These are phyloP conservation scores for Nomada hirtipes DNA, from an alignment of 2,888 invertebrate genomes.

Conservation along the genomic window DNA sequence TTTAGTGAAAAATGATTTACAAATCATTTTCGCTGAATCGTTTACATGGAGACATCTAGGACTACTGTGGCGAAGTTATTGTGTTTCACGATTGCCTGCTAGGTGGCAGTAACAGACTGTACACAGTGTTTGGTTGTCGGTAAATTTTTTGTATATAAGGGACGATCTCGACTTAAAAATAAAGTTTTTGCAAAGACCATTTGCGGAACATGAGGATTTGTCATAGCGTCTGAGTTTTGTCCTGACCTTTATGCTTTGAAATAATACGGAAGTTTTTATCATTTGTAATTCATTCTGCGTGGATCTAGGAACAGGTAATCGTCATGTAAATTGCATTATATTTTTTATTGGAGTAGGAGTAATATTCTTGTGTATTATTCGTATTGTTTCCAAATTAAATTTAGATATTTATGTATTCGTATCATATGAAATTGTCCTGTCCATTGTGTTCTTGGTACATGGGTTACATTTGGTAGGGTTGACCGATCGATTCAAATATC, in stretches of 20 bases:
- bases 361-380: not conserved
- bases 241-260: not conserved
- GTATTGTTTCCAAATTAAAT: not conserved
- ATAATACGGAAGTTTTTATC: not conserved
- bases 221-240: not conserved
- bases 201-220: not conserved
- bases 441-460: not conserved
- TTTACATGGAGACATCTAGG: conserved; percentile 7
- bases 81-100: not conserved
- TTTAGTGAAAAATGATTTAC: conserved; percentile 4
- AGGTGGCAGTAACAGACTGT: conserved; percentile 1
- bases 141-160: conserved; percentile 31
- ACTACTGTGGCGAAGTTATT: not conserved
- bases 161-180: not conserved
- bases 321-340: not conserved
- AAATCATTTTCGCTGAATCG: not conserved
- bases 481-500: not conserved
- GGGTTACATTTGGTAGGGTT: not conserved
- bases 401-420: not conserved
- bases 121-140: conserved; percentile 23
- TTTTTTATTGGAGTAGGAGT: not conserved
- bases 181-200: not conserved
- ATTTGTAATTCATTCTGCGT: not conserved
- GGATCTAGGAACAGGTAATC: conserved; percentile 19
- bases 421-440: not conserved